phyloP scores from a whole-genome alignment of 2,113 vertebrate genomes.

The Camelus dromedarius region DNA sequence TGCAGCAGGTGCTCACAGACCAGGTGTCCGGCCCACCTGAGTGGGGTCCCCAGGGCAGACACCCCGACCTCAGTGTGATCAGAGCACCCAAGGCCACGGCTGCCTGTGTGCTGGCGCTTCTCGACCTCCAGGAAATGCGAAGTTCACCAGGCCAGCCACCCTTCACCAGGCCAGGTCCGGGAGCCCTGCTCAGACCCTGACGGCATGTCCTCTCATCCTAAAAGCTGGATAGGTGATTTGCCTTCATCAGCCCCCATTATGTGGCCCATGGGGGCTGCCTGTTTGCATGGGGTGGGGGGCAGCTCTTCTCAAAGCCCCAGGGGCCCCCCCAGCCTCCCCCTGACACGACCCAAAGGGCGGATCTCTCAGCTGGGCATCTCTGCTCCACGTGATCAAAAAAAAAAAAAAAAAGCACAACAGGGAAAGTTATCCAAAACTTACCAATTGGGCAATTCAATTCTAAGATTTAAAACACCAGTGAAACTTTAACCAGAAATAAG shows the following conservation, averaged over 20 bases:
- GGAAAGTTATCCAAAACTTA: background rate
- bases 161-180: background rate
- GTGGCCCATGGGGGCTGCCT: background rate
- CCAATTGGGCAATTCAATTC: background rate
- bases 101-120: background rate
- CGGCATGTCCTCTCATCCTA: background rate
- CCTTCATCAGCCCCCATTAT: background rate
- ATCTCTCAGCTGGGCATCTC: background rate
- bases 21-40: background rate
- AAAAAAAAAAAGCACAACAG: background rate
- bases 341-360: rapidly evolving
- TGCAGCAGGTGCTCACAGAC: rapidly evolving
- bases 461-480: background rate
- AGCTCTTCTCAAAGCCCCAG: background rate
- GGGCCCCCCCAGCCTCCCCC: rapidly evolving
- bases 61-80: rapidly evolving
- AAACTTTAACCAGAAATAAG: background rate
- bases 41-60: rapidly evolving
- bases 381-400: background rate
- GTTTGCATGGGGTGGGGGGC: background rate
- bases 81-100: too few relatives aligned
- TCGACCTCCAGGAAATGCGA: background rate
- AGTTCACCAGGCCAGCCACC: too few relatives aligned
- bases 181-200: background rate
- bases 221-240: background rate